Conservation (phyloP, 2,888 invertebrate species). For the Phorcus lineatus region DNA sequence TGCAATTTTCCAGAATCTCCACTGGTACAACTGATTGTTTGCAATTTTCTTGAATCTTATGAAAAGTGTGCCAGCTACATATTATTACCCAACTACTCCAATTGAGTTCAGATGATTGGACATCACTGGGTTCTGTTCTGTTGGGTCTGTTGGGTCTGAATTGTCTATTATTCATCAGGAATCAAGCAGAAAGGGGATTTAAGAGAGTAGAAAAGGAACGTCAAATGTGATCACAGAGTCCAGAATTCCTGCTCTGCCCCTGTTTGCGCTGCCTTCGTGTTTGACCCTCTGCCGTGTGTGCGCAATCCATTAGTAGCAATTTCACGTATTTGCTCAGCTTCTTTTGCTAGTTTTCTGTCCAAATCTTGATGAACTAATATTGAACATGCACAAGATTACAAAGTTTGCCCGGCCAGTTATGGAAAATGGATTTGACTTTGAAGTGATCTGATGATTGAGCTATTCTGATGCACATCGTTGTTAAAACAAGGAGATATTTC, state of each 20-base stretch:
- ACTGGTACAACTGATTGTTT: too few species aligned
- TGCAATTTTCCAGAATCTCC: too few species aligned
- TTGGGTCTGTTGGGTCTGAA: too few species aligned
- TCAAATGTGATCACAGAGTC: neutral
- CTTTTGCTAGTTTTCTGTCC: constrained; percentile 3
- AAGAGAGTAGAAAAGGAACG: neutral
- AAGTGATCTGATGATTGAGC: neutral
- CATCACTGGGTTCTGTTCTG: too few species aligned
- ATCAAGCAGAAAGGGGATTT: neutral
- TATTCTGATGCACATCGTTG: neutral
- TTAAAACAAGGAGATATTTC: neutral
- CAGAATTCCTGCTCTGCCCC: neutral
- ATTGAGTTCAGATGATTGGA: too few species aligned
- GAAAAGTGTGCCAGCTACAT: too few species aligned
- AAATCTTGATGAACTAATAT: constrained; percentile 16
- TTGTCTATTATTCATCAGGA: neutral
- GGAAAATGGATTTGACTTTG: neutral
- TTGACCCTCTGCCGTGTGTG: neutral
- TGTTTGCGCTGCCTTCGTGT: neutral
- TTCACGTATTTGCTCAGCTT: constrained; percentile 5
- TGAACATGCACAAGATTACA: constrained; percentile 1
- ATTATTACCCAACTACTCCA: too few species aligned
- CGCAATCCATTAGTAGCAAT: constrained; percentile 22
- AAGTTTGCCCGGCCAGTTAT: constrained; percentile 8
- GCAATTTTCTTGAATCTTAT: too few species aligned